Evolutionary conservation across 2,113 vertebrate genomes (phyloP).

Genomic region (Phodopus roborovskii): DNA sequence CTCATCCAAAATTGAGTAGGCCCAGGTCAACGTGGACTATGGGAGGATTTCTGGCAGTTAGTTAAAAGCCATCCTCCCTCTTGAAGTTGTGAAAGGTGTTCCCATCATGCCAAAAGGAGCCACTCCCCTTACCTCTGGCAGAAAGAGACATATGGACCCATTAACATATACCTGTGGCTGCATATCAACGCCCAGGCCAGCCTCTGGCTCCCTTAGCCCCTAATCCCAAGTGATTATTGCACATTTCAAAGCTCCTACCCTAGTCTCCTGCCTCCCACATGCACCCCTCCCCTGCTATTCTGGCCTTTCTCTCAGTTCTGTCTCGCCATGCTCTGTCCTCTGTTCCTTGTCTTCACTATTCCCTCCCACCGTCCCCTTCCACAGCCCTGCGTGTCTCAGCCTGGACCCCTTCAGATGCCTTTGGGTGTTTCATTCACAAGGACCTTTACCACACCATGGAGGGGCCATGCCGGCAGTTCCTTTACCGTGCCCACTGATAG

Average conservation of each 20-base stretch:
- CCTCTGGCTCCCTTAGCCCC: background rate
- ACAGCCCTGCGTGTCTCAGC: background rate
- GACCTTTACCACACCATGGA: background rate
- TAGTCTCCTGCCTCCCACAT: background rate
- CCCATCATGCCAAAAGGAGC: background rate
- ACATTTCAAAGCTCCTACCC: background rate
- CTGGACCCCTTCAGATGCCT: background rate
- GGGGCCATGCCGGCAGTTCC: background rate
- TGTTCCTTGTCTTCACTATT: background rate
- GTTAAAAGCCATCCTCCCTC: background rate
- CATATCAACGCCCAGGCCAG: background rate
- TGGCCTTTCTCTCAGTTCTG: background rate
- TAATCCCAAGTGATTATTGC: background rate
- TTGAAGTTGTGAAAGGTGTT: background rate
- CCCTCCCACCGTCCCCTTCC: background rate
- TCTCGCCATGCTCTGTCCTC: background rate
- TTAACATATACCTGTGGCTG: background rate
- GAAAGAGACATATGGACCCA: background rate
- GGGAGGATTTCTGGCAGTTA: background rate
- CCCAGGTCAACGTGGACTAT: background rate
- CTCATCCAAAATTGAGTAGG: background rate
- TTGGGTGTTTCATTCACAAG: background rate
- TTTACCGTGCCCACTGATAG: background rate
- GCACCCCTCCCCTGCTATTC: background rate
- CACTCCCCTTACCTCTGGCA: background rate